A percentile compares a stretch with the other conserved stretches of the same genome.
phyloP scores from a whole-genome alignment of 2,888 invertebrate genomes.

The Diabrotica balteata region DNA sequence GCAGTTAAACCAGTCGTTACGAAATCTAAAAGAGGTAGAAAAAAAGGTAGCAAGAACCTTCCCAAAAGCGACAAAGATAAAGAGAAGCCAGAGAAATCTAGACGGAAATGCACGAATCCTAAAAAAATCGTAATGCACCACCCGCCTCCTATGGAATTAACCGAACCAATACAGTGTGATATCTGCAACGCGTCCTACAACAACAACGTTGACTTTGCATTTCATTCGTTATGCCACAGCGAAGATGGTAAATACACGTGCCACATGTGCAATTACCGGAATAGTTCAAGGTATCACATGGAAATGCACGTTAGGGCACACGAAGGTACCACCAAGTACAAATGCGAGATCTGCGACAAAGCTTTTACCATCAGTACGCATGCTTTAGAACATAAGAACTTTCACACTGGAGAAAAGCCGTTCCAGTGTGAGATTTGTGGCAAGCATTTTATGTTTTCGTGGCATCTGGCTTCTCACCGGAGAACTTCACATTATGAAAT shows the following conservation, averaged over 20 bases:
- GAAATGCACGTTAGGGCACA: conserved; percentile 50
- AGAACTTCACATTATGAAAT: conserved; percentile 62
- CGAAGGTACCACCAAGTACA: conserved; percentile 45
- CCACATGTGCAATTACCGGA: conserved; percentile 51
- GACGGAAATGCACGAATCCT: conserved; percentile 33
- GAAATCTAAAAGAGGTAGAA: conserved; percentile 21
- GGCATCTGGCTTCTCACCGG: conserved; percentile 64
- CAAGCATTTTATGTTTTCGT: conserved; percentile 63
- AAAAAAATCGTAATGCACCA: conserved; percentile 37
- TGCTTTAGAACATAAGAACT: conserved; percentile 60
- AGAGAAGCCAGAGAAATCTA: conserved; percentile 22
- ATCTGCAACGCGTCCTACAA: conserved; percentile 64
- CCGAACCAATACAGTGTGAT: conserved; percentile 62
- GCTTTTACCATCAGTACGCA: conserved; percentile 59
- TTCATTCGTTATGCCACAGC: conserved; percentile 52
- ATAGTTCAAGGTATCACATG: conserved; percentile 47
- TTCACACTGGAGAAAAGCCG: conserved; percentile 62
- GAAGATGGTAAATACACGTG: conserved; percentile 51
- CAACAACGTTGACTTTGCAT: conserved; percentile 51
- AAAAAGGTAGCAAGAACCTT: conserved; percentile 27
- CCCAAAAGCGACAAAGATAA: conserved; percentile 21
- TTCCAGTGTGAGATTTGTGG: conserved; percentile 51
- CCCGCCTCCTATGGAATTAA: conserved; percentile 46
- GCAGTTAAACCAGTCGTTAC: neutral
- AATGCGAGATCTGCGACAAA: conserved; percentile 46